Conservation (phyloP, 37 sponge, comb jelly and placozoan genomes). For the Beroe ovata region DNA sequence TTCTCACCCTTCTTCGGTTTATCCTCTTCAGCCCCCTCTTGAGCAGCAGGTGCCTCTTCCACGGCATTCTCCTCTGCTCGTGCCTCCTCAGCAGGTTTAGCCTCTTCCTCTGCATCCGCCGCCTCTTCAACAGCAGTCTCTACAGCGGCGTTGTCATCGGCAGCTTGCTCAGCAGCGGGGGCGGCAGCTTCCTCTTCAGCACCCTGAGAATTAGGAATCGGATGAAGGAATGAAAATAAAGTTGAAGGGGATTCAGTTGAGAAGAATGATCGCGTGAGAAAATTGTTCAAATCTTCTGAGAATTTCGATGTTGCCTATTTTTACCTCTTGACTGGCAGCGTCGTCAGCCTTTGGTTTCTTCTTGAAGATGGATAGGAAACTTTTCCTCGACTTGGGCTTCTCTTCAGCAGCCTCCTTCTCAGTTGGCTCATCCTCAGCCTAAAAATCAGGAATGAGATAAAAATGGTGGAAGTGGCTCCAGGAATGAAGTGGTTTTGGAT, state of each 20-base stretch:
- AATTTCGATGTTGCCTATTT: no score
- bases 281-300: no score
- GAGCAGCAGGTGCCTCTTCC: not conserved
- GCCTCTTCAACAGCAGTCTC: not conserved
- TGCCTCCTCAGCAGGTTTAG: not conserved
- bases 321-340: not conserved
- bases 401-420: constrained; percentile 23
- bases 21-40: not conserved
- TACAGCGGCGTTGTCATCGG: not conserved
- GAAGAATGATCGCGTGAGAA: no score
- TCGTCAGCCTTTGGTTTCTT: constrained; percentile 26
- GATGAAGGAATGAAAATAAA: not conserved
- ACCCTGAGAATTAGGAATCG: not conserved
- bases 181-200: constrained; percentile 40
- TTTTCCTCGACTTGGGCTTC: constrained; percentile 37
- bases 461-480: no score
- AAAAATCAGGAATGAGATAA: no score
- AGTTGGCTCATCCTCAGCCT: constrained; percentile 23
- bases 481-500: no score
- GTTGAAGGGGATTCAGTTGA: no score
- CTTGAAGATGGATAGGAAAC: constrained; percentile 50
- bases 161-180: not conserved
- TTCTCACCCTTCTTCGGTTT: constrained; percentile 34
- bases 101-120: not conserved
- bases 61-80: constrained; percentile 5